Percentiles rank a stretch among this genome's conserved stretches.
Conservation (phyloP, 2,888 invertebrate species). For the Scaptomyza reducta region DNA sequence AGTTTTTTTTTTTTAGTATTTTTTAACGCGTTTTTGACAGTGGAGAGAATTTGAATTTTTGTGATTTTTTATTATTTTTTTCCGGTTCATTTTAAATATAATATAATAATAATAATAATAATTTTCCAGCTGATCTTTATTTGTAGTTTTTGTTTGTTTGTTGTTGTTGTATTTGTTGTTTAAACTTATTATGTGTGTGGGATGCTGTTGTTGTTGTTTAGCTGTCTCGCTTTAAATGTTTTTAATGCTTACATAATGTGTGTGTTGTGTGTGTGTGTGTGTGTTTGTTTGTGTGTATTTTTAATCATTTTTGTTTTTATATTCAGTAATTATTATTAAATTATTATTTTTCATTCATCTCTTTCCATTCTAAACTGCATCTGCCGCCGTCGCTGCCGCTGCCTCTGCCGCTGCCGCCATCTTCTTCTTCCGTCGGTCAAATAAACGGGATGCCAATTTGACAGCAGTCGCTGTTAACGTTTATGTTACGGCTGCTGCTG, state of each 20-base stretch:
- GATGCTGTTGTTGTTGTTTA: conserved; percentile 71
- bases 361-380: conserved; percentile 38
- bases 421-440: conserved; percentile 49
- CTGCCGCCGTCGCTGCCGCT: conserved; percentile 30
- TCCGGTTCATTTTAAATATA: conserved; percentile 78
- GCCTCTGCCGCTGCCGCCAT: conserved; percentile 16
- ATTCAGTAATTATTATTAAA: conserved; percentile 78
- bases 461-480: conserved; percentile 49
- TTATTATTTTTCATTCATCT: conserved; percentile 55
- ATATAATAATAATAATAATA: conserved; percentile 75
- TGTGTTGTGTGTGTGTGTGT: conserved; percentile 1
- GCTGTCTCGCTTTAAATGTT: conserved; percentile 76
- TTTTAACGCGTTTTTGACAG: conserved; percentile 20
- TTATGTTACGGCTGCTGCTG: too few species aligned
- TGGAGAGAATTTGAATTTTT: conserved; percentile 68
- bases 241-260: conserved; percentile 71
- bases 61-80: conserved; percentile 77
- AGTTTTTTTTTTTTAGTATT: conserved; percentile 15
- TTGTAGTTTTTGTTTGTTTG: conserved; percentile 52
- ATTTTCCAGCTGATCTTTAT: conserved; percentile 78
- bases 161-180: conserved; percentile 57
- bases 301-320: conserved; percentile 27
- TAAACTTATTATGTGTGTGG: conserved; percentile 78
- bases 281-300: background rate
- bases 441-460: conserved; percentile 43